Evolutionary conservation across 1,140 invertebrate species (phyloP).

Genomic region (Brachionus sp.): DNA sequence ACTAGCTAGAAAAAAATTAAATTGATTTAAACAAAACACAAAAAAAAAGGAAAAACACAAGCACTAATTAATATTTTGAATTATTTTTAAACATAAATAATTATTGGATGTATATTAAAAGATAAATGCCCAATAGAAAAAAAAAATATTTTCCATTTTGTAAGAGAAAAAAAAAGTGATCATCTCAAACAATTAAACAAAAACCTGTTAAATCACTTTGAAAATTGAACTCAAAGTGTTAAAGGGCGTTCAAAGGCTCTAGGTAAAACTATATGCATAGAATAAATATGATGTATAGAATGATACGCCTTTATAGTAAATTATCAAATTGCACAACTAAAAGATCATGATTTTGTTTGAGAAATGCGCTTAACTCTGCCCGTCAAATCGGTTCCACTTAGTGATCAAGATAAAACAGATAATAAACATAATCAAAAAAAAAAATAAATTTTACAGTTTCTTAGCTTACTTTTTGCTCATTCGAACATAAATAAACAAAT

Average conservation of each 20-base stretch:
- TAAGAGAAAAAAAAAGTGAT: neutral
- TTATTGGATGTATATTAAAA: no score
- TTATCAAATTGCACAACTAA: conserved; percentile 18
- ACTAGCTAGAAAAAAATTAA: neutral
- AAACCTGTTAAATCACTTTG: neutral
- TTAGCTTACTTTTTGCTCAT: conserved; percentile 30
- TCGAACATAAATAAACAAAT: conserved; percentile 38
- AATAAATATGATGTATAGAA: neutral
- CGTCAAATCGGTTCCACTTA: conserved; percentile 2
- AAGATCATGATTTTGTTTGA: neutral
- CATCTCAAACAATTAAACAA: neutral
- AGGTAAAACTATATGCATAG: neutral
- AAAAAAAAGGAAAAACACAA: no score
- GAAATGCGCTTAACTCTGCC: neutral
- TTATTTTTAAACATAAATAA: no score
- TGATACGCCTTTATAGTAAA: neutral
- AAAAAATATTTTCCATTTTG: no score
- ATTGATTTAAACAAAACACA: neutral
- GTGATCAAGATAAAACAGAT: conserved; percentile 2
- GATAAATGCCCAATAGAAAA: no score
- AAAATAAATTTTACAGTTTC: conserved; percentile 34
- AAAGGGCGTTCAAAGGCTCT: neutral
- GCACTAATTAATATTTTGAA: no score
- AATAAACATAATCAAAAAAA: neutral
- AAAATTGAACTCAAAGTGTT: neutral